Percentiles rank a stretch among this genome's conserved stretches.
Evolutionary conservation across 2,113 vertebrate genomes (phyloP).

Genomic region (Ia io): DNA sequence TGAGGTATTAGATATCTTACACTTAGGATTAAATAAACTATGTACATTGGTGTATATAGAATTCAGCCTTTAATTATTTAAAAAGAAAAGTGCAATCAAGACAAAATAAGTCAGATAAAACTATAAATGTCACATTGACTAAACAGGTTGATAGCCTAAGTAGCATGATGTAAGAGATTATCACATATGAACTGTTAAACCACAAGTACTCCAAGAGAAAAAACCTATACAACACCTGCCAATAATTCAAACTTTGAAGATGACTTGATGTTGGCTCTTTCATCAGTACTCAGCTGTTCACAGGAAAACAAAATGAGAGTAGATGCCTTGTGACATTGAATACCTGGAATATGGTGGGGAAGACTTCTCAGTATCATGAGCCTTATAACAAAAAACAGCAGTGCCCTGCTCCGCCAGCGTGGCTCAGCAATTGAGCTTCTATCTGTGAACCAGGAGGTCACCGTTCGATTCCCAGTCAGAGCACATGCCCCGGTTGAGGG

Average conservation of each 20-base stretch:
- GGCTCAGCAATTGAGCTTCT: too few species aligned
- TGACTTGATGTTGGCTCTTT: not conserved
- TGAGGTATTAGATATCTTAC: not conserved
- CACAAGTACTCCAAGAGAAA: slow-evolving; percentile 40
- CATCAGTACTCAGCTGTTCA: slow-evolving; percentile 35
- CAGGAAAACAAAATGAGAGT: slow-evolving; percentile 32
- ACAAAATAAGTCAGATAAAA: slow-evolving; percentile 25
- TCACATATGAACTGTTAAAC: slow-evolving; percentile 53
- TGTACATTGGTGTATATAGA: slow-evolving; percentile 16
- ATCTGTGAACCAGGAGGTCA: too few species aligned
- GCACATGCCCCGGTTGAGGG: too few species aligned
- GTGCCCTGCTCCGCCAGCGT: not conserved
- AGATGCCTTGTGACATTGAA: not conserved
- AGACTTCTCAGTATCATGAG: not conserved
- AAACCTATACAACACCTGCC: slow-evolving; percentile 21
- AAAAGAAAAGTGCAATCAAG: slow-evolving; percentile 49
- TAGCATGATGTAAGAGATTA: slow-evolving; percentile 52
- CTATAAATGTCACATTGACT: slow-evolving; percentile 15
- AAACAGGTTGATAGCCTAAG: slow-evolving; percentile 24
- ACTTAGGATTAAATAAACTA: slow-evolving; percentile 15
- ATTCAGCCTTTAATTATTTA: slow-evolving; percentile 36
- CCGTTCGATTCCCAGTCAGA: too few species aligned
- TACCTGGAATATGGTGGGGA: not conserved
- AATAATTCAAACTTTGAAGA: slow-evolving; percentile 40
- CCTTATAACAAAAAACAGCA: not conserved